Evolutionary conservation across 2,797 vertebrate species (phyloP).

Genomic region (Sebastes wilsoni): DNA sequence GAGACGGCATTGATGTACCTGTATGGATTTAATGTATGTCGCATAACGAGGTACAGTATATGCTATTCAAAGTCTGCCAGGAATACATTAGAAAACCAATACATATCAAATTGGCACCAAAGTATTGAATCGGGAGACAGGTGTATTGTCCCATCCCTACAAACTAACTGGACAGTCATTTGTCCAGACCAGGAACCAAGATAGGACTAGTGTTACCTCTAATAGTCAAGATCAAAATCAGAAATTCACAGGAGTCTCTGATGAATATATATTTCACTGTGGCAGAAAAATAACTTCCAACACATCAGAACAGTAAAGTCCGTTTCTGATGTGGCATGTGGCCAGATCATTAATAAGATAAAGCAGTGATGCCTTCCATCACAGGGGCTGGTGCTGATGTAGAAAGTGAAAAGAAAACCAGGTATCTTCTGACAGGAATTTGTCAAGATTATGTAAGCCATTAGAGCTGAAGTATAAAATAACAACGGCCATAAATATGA

Average conservation of each 20-base stretch:
- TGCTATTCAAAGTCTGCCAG: background rate
- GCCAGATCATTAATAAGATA: slow-evolving; percentile 31
- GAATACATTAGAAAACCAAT: background rate
- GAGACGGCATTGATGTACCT: background rate
- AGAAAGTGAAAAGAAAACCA: slow-evolving; percentile 1
- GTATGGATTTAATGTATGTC: background rate
- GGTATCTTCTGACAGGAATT: slow-evolving; percentile 4
- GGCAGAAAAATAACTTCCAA: background rate
- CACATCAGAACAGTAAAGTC: background rate
- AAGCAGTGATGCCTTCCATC: background rate
- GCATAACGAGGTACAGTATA: too few species aligned
- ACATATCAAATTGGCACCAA: too few species aligned
- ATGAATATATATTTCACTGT: background rate
- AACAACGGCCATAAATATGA: slow-evolving; percentile 34
- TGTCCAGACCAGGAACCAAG: background rate
- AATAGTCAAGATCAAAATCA: background rate
- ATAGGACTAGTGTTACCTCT: background rate
- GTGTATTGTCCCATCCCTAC: background rate
- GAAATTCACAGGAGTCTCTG: background rate
- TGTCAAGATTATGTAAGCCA: slow-evolving; percentile 34
- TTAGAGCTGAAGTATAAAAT: slow-evolving; percentile 21
- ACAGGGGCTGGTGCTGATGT: background rate
- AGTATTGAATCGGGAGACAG: too few species aligned
- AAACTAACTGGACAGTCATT: background rate
- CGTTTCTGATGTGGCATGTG: background rate